Percentiles rank a stretch among this genome's conserved stretches.
Conservation (phyloP, 2,888 invertebrate genomes). For the Spialia ferax region DNA sequence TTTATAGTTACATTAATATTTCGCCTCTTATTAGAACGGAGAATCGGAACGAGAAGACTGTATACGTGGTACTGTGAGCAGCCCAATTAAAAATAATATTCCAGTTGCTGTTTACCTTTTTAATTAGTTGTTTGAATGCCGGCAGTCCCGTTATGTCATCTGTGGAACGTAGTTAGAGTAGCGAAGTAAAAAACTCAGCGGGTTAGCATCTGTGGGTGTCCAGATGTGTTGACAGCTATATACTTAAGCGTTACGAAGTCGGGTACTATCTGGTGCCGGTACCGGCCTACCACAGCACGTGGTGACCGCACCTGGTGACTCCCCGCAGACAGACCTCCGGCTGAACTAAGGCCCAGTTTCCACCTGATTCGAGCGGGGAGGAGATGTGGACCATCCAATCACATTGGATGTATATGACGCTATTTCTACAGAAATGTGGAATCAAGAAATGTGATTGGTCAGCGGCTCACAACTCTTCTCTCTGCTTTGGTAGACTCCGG, state of each 20-base stretch:
- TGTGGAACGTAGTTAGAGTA: slow-evolving; percentile 57
- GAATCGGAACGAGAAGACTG: slow-evolving; percentile 56
- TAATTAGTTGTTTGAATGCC: slow-evolving; percentile 60
- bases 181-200: slow-evolving; percentile 71
- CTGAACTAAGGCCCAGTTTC: no score
- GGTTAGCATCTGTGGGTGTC: slow-evolving; percentile 64
- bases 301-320: slow-evolving; percentile 66
- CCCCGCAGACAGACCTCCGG: slow-evolving; percentile 59
- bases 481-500: no score
- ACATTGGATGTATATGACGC: no score
- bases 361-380: no score
- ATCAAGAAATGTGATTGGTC: no score
- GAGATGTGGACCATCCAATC: no score
- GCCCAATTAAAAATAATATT: slow-evolving; percentile 69
- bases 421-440: no score
- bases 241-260: slow-evolving; percentile 39
- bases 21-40: slow-evolving; percentile 58
- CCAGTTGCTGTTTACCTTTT: slow-evolving; percentile 62
- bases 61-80: slow-evolving; percentile 57
- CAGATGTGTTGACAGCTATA: slow-evolving; percentile 55
- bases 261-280: no score
- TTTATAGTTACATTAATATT: slow-evolving; percentile 65
- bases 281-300: slow-evolving; percentile 61
- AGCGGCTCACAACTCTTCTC: no score
- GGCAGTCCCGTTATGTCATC: slow-evolving; percentile 60